phyloP scores from a whole-genome alignment of 23 tunicate species.

The Diplosoma virens region DNA sequence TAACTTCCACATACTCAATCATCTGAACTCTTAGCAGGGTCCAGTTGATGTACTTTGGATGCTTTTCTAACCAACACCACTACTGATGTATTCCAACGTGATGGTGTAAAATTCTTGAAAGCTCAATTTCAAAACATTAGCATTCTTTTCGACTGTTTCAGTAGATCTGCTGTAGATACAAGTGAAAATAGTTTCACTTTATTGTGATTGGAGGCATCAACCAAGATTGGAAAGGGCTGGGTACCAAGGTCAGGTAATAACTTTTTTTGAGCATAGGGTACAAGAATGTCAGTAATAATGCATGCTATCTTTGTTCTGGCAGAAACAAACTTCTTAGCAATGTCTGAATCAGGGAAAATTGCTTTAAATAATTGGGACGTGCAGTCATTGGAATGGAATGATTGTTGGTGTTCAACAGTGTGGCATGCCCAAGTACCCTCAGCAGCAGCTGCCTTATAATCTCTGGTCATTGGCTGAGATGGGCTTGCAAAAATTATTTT shows the following conservation, averaged over 20 bases:
- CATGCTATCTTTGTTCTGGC: constrained; percentile 7
- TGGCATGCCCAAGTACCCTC: constrained; percentile 42
- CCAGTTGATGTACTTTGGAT: constrained; percentile 5
- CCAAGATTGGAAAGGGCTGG: constrained; percentile 26
- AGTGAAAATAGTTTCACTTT: constrained; percentile 40
- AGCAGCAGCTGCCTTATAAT: constrained; percentile 55
- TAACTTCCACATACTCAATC: constrained; percentile 13
- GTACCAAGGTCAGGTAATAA: constrained; percentile 30
- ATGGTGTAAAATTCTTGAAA: constrained; percentile 5
- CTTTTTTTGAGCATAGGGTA: constrained; percentile 41
- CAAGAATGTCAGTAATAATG: constrained; percentile 45
- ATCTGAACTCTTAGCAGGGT: constrained; percentile 8
- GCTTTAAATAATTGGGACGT: constrained; percentile 48
- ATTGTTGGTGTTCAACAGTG: constrained; percentile 40
- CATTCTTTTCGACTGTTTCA: not conserved
- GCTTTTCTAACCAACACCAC: not conserved
- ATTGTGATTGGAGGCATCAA: constrained; percentile 42
- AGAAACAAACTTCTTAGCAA: constrained; percentile 27
- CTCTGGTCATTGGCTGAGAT: constrained; percentile 17
- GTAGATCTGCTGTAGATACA: constrained; percentile 9
- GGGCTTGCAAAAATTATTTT: not conserved
- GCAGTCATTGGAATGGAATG: constrained; percentile 34
- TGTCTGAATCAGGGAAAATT: constrained; percentile 29
- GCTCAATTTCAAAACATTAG: too few relatives aligned
- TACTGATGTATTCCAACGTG: constrained; percentile 22